Percentiles rank a stretch among this genome's conserved stretches.
These are phyloP conservation scores for Lasioglossum malachurum DNA, from an alignment of 2,888 invertebrate species.

Conservation along the genomic window DNA sequence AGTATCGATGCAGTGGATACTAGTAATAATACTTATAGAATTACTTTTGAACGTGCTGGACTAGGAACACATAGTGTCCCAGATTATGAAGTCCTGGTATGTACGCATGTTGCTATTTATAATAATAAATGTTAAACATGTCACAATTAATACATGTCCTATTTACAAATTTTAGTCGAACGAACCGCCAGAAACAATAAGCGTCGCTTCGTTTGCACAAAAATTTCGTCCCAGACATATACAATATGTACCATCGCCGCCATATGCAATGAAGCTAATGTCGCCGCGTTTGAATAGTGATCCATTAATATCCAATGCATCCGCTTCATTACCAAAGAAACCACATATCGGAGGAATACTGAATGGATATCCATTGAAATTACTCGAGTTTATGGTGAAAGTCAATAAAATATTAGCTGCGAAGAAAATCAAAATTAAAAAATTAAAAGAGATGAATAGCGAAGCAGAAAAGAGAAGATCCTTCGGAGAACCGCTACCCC, in stretches of 20 bases:
- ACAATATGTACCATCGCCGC: conserved; percentile 85
- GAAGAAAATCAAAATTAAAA: conserved; percentile 92
- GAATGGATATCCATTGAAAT: conserved; percentile 93
- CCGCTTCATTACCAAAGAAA: conserved; percentile 79
- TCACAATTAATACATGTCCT: conserved; percentile 13
- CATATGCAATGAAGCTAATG: conserved; percentile 81
- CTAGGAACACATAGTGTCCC: conserved; percentile 98
- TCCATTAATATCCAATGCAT: conserved; percentile 88
- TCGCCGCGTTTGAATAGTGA: conserved; percentile 87
- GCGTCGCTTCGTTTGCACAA: conserved; percentile 92
- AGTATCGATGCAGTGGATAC: conserved; percentile 98
- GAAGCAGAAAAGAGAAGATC: conserved; percentile 95
- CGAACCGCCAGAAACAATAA: conserved; percentile 96
- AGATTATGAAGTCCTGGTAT: conserved; percentile 95
- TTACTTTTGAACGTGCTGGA: conserved; percentile 96
- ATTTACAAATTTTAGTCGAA: conserved; percentile 87
- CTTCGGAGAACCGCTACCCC: conserved; percentile 91
- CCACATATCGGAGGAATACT: conserved; percentile 86
- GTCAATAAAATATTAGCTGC: conserved; percentile 93
- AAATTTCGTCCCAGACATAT: conserved; percentile 91
- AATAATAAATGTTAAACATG: not conserved
- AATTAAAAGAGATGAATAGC: conserved; percentile 94
- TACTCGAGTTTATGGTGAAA: conserved; percentile 94
- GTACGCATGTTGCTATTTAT: conserved; percentile 11
- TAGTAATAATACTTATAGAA: conserved; percentile 96